phyloP scores from a whole-genome alignment of 2,888 invertebrate genomes.

The Ectemnius continuus region DNA sequence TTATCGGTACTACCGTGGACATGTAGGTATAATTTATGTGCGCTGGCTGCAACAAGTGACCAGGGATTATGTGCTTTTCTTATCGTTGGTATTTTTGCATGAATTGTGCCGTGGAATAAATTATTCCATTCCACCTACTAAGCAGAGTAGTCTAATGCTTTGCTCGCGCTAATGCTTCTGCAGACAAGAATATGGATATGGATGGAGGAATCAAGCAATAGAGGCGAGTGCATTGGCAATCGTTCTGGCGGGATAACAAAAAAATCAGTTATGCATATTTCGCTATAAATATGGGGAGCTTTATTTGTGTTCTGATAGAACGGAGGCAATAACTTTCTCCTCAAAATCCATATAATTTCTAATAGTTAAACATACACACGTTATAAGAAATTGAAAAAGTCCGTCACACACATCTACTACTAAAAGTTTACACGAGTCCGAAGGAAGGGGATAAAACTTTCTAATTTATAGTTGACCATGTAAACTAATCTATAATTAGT shows the following conservation, averaged over 20 bases:
- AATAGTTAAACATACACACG: slow-evolving; percentile 52
- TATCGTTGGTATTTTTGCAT: no score
- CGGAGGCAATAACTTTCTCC: slow-evolving; percentile 33
- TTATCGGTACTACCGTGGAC: neutral
- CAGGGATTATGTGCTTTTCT: neutral
- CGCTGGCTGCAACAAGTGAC: neutral
- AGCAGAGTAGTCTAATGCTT: no score
- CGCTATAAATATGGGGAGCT: slow-evolving; percentile 45
- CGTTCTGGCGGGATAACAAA: slow-evolving; percentile 13
- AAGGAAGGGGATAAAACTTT: slow-evolving; percentile 19
- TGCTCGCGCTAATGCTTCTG: no score
- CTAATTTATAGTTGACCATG: slow-evolving; percentile 20
- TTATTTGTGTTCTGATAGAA: slow-evolving; percentile 48
- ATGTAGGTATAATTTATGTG: slow-evolving; percentile 10
- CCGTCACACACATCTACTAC: slow-evolving; percentile 32
- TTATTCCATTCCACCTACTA: no score
- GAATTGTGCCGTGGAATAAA: no score
- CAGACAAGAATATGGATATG: no score
- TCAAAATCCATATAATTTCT: slow-evolving; percentile 35
- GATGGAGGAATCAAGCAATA: no score
- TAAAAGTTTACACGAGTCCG: slow-evolving; percentile 21
- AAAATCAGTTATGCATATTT: slow-evolving; percentile 30
- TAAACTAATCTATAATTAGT: slow-evolving; percentile 38
- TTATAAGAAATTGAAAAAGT: slow-evolving; percentile 37
- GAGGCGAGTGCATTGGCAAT: neutral